These are phyloP conservation scores for Caenorhabditis virilis DNA, from an alignment of 2,888 invertebrate genomes.

Conservation along the genomic window DNA sequence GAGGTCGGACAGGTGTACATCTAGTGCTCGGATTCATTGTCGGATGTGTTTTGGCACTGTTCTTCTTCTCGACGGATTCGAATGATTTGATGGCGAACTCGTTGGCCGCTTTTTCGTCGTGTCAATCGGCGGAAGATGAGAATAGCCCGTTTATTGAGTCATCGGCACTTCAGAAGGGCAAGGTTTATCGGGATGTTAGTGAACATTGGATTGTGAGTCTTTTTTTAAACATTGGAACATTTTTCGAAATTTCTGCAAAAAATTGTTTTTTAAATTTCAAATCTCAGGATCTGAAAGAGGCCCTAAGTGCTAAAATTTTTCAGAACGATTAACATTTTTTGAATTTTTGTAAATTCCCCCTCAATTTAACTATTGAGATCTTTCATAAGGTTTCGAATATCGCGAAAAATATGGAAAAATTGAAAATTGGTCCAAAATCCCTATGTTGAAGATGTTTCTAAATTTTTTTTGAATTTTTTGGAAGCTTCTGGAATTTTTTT, in stretches of 20 bases:
- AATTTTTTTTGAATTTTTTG: no score
- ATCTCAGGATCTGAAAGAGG: no score
- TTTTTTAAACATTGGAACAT: background rate
- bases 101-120: conserved; percentile 33
- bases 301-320: no score
- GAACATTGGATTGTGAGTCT: conserved; percentile 36
- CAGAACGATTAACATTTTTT: no score
- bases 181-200: conserved; percentile 28
- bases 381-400: no score
- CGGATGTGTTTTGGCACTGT: conserved; percentile 37
- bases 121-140: conserved; percentile 10
- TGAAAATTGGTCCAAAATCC: no score
- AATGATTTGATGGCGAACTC: conserved; percentile 9
- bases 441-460: no score
- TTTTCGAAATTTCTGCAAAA: background rate
- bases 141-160: conserved; percentile 12
- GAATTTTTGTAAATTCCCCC: no score
- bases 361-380: no score
- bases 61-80: conserved; percentile 30
- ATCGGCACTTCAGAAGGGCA: conserved; percentile 14
- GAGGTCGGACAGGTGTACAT: conserved; percentile 54
- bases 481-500: no score
- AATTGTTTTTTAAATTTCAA: background rate
- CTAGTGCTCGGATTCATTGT: conserved; percentile 49
- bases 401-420: no score